Evolutionary conservation across 2,888 invertebrate species (phyloP).

Genomic region (Noctua fimbriata): DNA sequence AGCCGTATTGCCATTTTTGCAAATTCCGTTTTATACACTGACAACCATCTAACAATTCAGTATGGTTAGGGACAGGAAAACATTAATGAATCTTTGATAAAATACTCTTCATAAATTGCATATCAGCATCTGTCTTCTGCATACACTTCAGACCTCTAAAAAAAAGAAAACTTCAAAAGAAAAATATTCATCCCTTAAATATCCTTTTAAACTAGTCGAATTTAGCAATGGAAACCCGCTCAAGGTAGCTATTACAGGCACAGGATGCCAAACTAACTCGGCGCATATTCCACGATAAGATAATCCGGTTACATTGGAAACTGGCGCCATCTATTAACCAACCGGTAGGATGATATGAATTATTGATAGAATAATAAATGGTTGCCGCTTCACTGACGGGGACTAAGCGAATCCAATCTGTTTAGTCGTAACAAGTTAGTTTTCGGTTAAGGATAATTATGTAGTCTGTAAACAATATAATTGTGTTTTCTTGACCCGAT

Average conservation of each 20-base stretch:
- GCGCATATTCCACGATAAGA: conserved; percentile 74
- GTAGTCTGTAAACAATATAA: conserved; percentile 3
- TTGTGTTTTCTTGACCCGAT: not conserved
- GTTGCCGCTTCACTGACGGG: conserved; percentile 1
- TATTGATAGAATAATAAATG: conserved; percentile 55
- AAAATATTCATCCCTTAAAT: not conserved
- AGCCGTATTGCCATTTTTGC: no score
- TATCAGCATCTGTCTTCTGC: no score
- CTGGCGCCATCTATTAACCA: conserved; percentile 72
- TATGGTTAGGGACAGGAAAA: no score
- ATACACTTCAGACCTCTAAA: not conserved
- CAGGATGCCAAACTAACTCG: conserved; percentile 70
- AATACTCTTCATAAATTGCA: no score
- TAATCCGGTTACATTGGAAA: conserved; percentile 79
- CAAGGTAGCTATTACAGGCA: conserved; percentile 71
- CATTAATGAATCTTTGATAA: no score
- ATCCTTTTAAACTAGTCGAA: conserved; percentile 2
- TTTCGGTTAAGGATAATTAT: not conserved
- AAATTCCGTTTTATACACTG: no score
- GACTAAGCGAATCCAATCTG: conserved; percentile 20
- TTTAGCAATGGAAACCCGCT: conserved; percentile 64
- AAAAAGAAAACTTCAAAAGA: not conserved
- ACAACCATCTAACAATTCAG: no score
- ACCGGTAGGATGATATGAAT: conserved; percentile 48
- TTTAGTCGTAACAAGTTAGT: conserved; percentile 8